Base-by-base conservation (phyloP, 2,888 invertebrate species). In the Drosophila anceps region DNA sequence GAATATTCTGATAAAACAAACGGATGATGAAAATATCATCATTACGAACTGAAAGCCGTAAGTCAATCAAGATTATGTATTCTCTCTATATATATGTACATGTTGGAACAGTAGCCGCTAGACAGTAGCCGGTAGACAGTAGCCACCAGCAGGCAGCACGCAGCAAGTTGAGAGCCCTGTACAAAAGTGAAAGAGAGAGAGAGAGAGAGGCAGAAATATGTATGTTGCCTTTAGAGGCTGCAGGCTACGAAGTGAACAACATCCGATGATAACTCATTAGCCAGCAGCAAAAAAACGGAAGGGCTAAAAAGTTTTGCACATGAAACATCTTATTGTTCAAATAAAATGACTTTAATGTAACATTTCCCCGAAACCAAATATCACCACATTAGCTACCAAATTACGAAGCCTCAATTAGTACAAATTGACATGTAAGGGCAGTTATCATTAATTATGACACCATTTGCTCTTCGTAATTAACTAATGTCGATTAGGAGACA, bases 11-110 rank as follows among this genome's bases (percentile, higher is more conserved):
- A 77, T 80, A 81, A 82, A 82, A 70, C 80, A 70, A 85, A 73
- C 88, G 86, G 88, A 85, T 86, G 84, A 83, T 83, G 73, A 81
- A 85, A 82, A 84, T 85, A 80, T 80, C 88, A 82, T 83, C 72
- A 78, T 80, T 80, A 81, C 51, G 51, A 68, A 58, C 67, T 41
- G 68, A 77, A 81, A 71, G 83, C 64, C 51, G 69, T 77, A 72
- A 85, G 84, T 88, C 86, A 73, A 84, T 84, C 88, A 77, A 85
- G 81, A 85, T 79, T 73, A 74, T 63, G 35, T 57, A 39, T 18
- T 31, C 33, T 15, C 33, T 33, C 12, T 33, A 10, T 55, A 24
- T 24, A 4, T 24, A 24, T 24, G 24, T 24, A 24, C 24, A 24
- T 24, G 37, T 48, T 43, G 27, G 48, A 50, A 54, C 53, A 58